Percentiles rank a stretch among this genome's conserved stretches.
phyloP scores from a whole-genome alignment of 1,140 invertebrate genomes.

The Bombyx mandarina region DNA sequence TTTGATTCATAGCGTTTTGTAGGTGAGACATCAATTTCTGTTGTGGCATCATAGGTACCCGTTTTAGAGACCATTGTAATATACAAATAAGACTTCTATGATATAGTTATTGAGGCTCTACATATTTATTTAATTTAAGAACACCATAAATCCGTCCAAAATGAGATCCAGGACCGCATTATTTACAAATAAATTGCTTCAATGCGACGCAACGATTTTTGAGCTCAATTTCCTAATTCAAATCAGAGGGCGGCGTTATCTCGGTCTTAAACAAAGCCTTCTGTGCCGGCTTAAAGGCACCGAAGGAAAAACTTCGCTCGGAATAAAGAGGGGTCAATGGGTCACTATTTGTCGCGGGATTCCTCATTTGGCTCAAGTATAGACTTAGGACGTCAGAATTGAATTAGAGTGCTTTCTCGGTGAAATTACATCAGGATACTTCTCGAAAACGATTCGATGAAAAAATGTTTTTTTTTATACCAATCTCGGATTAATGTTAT shows the following conservation, averaged over 20 bases:
- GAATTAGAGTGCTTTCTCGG: conserved; percentile 10
- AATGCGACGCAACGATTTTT: conserved; percentile 17
- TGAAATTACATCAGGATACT: neutral
- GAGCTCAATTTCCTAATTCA: conserved; percentile 36
- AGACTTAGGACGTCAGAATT: conserved; percentile 18
- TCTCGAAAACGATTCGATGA: no score
- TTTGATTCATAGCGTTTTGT: no score
- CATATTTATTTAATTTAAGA: no score
- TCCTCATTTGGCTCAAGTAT: conserved; percentile 21
- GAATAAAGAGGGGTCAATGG: conserved; percentile 23
- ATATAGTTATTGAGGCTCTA: no score
- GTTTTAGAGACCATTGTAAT: no score
- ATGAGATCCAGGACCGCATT: conserved; percentile 9
- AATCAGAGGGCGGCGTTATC: conserved; percentile 29
- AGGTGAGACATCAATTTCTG: no score
- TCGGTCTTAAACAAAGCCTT: conserved; percentile 26
- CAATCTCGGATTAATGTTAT: no score
- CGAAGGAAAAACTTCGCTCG: conserved; percentile 4
- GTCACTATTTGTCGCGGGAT: conserved; percentile 17
- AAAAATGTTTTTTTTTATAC: no score
- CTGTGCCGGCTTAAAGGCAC: conserved; percentile 9
- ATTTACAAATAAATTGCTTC: conserved; percentile 36
- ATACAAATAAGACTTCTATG: no score
- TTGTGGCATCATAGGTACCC: no score
- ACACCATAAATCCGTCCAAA: no score